Percentiles rank a stretch among this genome's conserved stretches.
Evolutionary conservation across 1,140 invertebrate genomes (phyloP).

Genomic region (Centruroides sculpturatus): DNA sequence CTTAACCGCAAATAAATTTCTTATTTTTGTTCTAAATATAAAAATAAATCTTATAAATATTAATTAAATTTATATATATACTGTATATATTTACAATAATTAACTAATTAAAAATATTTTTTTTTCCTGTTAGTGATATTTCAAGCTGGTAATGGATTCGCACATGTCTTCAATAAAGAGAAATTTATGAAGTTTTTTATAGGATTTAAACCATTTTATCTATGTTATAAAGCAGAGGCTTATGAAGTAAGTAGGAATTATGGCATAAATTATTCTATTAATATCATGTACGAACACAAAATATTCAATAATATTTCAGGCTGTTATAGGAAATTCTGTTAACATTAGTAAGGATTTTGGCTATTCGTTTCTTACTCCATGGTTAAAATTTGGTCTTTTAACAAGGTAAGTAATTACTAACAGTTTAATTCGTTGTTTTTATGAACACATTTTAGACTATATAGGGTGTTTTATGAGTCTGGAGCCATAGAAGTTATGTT

Average conservation of each 20-base stretch:
- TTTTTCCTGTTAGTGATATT: conserved; percentile 1
- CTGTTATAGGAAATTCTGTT: conserved; percentile 39
- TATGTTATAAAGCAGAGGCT: conserved; percentile 19
- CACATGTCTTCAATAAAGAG: conserved; percentile 8
- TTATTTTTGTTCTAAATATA: too few relatives aligned
- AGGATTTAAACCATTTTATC: conserved; percentile 16
- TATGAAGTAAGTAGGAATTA: conserved; percentile 15
- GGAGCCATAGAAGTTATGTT: too few relatives aligned
- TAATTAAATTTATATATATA: too few relatives aligned
- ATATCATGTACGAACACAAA: conserved; percentile 4
- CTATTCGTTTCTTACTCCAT: conserved; percentile 54
- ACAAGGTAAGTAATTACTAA: conserved; percentile 37
- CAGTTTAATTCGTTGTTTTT: too few relatives aligned
- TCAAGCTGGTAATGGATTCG: conserved; percentile 4
- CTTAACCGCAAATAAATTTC: too few relatives aligned
- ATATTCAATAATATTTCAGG: conserved; percentile 26
- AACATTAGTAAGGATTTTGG: conserved; percentile 65
- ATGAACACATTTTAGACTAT: too few relatives aligned
- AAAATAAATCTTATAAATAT: too few relatives aligned
- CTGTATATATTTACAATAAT: too few relatives aligned
- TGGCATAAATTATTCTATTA: too few relatives aligned
- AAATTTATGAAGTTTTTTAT: conserved; percentile 14
- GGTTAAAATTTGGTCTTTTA: conserved; percentile 72
- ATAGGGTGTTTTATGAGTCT: too few relatives aligned
- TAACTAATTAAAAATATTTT: too few relatives aligned